Conservation (phyloP, 2,113 vertebrate species). For the Labrus mixtus region DNA sequence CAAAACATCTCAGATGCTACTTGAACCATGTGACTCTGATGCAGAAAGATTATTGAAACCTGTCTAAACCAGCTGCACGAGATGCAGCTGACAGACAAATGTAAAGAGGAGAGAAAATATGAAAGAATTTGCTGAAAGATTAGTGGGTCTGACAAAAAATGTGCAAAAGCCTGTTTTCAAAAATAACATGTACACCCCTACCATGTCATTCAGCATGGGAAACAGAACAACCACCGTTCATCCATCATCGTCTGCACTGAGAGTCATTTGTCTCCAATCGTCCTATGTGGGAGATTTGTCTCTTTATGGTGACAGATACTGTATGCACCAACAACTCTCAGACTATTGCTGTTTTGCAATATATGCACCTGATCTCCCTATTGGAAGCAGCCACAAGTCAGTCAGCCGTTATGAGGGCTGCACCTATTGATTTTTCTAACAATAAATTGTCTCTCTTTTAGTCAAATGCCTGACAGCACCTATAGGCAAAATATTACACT, state of each 20-base stretch:
- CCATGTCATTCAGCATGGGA: background rate
- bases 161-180: background rate
- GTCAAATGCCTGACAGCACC: too few species aligned
- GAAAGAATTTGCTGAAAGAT: background rate
- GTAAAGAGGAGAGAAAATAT: background rate
- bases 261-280: background rate
- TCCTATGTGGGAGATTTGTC: background rate
- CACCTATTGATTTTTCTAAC: too few species aligned
- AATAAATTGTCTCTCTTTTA: too few species aligned
- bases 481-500: too few species aligned
- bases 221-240: background rate
- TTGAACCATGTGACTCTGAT: background rate
- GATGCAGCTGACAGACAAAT: background rate
- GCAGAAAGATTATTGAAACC: background rate
- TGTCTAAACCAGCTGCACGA: slow-evolving; percentile 6
- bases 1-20: too few species aligned
- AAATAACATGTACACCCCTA: background rate
- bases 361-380: too few species aligned
- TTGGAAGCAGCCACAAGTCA: too few species aligned
- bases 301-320: background rate
- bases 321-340: too few species aligned
- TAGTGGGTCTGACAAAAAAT: background rate
- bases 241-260: background rate
- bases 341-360: background rate
- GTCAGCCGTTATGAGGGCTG: too few species aligned